Conservation (phyloP, 2,113 vertebrate genomes). For the Tachysurus fulvidraco region DNA sequence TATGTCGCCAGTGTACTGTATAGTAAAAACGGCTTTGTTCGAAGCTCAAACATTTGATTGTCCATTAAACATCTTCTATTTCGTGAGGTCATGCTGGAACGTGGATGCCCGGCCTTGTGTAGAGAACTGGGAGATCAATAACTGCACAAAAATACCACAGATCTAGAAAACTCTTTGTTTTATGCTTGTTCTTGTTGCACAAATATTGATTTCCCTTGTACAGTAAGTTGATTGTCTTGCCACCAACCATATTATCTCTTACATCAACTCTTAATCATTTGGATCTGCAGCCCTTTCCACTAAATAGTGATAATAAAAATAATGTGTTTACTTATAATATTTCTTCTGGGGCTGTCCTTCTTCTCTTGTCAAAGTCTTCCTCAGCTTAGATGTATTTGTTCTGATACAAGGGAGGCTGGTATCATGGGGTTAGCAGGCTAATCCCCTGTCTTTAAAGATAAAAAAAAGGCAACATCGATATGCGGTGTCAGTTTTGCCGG, state of each 20-base stretch:
- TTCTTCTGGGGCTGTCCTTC: not conserved
- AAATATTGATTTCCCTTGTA: no score
- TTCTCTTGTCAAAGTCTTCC: not conserved
- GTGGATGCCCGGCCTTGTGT: not conserved
- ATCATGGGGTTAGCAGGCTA: not conserved
- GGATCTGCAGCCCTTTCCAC: no score
- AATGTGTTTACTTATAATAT: not conserved
- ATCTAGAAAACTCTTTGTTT: not conserved
- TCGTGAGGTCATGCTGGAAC: not conserved
- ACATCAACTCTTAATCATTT: no score
- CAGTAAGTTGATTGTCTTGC: no score
- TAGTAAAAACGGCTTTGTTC: not conserved
- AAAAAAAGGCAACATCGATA: not conserved
- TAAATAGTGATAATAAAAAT: no score
- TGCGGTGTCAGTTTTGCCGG: not conserved
- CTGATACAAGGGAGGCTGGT: not conserved
- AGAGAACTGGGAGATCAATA: not conserved
- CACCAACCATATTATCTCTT: no score
- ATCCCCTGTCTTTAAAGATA: not conserved
- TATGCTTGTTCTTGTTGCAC: not conserved
- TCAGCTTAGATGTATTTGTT: not conserved
- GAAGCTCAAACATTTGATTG: not conserved
- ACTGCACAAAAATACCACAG: not conserved
- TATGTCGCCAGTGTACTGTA: not conserved
- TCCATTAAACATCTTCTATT: not conserved